These are phyloP conservation scores for Asarcornis scutulata DNA, from an alignment of 2,113 vertebrate species.

Conservation along the genomic window DNA sequence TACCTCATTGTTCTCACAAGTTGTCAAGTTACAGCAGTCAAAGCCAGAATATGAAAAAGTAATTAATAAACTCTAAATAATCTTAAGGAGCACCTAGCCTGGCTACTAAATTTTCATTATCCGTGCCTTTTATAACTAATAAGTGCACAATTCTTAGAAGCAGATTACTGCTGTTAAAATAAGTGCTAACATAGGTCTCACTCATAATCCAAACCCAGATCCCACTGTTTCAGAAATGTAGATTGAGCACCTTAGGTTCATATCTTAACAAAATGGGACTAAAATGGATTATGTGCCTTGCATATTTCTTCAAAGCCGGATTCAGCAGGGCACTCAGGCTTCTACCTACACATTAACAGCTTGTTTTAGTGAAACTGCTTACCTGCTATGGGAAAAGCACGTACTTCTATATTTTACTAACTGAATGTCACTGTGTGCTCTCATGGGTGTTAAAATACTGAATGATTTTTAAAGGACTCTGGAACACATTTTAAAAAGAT, in stretches of 20 bases:
- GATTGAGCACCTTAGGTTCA: neutral
- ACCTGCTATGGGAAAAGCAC: neutral
- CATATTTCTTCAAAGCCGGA: neutral
- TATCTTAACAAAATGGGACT: neutral
- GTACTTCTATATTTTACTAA: accelerated
- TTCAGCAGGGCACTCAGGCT: neutral
- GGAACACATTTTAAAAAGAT: neutral
- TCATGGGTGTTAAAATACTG: neutral
- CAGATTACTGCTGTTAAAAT: neutral
- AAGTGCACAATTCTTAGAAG: neutral
- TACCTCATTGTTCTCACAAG: neutral
- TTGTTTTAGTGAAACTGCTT: neutral
- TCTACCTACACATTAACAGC: neutral
- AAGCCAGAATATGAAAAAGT: neutral
- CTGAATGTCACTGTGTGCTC: neutral
- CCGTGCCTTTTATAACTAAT: neutral
- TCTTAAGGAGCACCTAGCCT: neutral
- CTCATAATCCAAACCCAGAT: neutral
- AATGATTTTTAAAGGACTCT: neutral
- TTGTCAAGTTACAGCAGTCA: neutral
- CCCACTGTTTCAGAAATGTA: neutral
- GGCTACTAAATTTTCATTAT: neutral
- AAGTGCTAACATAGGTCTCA: neutral
- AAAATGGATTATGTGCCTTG: neutral
- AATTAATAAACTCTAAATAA: neutral